A percentile compares a stretch with the other conserved stretches of the same genome.
These are phyloP conservation scores for Syritta pipiens DNA, from an alignment of 2,888 invertebrate species.

Conservation along the genomic window DNA sequence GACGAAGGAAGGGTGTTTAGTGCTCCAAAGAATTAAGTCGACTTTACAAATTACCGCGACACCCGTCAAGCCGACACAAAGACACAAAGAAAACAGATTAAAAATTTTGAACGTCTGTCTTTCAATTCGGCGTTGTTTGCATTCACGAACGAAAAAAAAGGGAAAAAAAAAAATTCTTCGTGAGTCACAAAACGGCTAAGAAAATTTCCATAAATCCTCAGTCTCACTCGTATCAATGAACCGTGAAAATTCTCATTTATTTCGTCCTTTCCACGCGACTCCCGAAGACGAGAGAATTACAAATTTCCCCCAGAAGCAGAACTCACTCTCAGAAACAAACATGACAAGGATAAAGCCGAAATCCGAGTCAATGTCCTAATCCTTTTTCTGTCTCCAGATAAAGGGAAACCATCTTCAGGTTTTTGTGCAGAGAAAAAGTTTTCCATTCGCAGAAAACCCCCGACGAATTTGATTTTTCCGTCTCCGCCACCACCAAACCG, in stretches of 20 bases:
- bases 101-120: too few relatives aligned
- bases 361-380: slow-evolving; percentile 10
- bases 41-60: too few relatives aligned
- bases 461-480: slow-evolving; percentile 45
- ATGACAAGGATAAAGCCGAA: background rate
- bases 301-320: background rate
- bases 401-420: too few relatives aligned
- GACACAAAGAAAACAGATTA: too few relatives aligned
- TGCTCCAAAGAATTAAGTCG: too few relatives aligned
- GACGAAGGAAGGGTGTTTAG: too few relatives aligned
- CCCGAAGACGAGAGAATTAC: background rate
- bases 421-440: background rate
- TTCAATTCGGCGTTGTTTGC: too few relatives aligned
- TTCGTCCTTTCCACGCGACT: slow-evolving; percentile 8
- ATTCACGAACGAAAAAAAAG: too few relatives aligned
- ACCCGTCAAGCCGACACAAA: too few relatives aligned
- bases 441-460: background rate
- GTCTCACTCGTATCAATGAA: slow-evolving; percentile 10
- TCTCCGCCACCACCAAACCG: slow-evolving; percentile 23
- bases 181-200: too few relatives aligned
- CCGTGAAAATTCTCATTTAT: slow-evolving; percentile 7
- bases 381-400: too few relatives aligned
- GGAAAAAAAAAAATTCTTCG: too few relatives aligned
- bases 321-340: slow-evolving; percentile 8
- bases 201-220: background rate